Conservation (phyloP, 2,113 vertebrate genomes). For the Thymallus thymallus region DNA sequence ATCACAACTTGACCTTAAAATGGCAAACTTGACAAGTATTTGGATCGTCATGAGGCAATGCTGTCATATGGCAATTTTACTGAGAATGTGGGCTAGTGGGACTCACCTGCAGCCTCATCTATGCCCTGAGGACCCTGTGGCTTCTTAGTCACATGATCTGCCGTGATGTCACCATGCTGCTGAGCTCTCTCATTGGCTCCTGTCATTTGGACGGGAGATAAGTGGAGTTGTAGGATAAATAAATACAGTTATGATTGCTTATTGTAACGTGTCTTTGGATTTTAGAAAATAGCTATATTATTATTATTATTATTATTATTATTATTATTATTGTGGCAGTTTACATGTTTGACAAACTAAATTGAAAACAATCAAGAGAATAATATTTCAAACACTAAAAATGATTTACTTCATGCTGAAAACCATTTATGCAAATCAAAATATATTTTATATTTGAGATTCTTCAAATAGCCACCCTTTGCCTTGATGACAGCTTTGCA, state of each 20-base stretch:
- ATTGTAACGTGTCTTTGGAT: no score
- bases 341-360: background rate
- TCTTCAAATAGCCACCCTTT: no score
- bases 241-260: background rate
- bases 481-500: no score
- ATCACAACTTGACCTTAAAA: no score
- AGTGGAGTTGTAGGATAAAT: background rate
- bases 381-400: background rate
- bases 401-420: background rate
- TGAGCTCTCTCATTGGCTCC: slow-evolving; percentile 77
- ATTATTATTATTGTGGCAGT: background rate
- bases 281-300: no score
- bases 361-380: background rate
- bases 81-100: background rate
- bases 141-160: slow-evolving; percentile 61
- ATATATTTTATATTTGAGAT: no score
- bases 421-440: no score
- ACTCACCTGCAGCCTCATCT: slow-evolving; percentile 60
- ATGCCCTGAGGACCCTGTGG: slow-evolving; percentile 61
- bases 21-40: no score
- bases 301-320: no score
- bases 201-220: slow-evolving; percentile 41
- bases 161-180: slow-evolving; percentile 60
- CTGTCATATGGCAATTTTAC: no score
- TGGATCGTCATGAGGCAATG: no score